phyloP scores from a whole-genome alignment of 2,113 vertebrate species.

The Garra rufa region DNA sequence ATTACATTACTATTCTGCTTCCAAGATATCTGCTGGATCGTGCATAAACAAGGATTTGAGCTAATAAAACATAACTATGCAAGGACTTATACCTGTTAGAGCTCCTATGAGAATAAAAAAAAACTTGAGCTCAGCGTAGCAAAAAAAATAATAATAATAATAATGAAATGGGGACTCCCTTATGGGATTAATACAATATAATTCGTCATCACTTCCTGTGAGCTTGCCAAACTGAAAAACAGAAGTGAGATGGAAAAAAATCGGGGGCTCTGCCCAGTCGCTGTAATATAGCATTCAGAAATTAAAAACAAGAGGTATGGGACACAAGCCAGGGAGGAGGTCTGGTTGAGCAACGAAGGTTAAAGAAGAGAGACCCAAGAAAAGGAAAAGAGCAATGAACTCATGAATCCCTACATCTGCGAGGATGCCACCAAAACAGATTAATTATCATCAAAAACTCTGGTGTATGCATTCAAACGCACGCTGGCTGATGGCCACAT shows the following conservation, averaged over 20 bases:
- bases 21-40: slow-evolving; percentile 24
- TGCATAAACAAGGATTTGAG: slow-evolving; percentile 33
- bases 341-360: background rate
- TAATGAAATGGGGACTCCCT: slow-evolving; percentile 44
- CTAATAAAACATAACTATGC: slow-evolving; percentile 25
- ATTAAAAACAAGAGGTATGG: slow-evolving; percentile 33
- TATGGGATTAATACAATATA: slow-evolving; percentile 35
- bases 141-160: slow-evolving; percentile 15
- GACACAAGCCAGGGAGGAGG: background rate
- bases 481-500: background rate
- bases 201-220: slow-evolving; percentile 44
- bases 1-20: slow-evolving; percentile 11
- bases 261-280: slow-evolving; percentile 13
- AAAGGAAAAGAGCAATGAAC: background rate
- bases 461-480: background rate
- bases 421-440: slow-evolving; percentile 5
- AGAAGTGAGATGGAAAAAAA: slow-evolving; percentile 13
- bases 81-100: slow-evolving; percentile 26
- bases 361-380: background rate
- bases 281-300: slow-evolving; percentile 29
- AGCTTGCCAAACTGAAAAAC: slow-evolving; percentile 37
- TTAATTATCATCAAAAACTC: background rate
- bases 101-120: slow-evolving; percentile 17
- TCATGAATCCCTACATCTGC: background rate
- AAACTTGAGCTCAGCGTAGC: background rate